A percentile compares a stretch with the other conserved stretches of the same genome.
Evolutionary conservation across 1,140 invertebrate genomes (phyloP).

Genomic region (Diploscapter pachys): DNA sequence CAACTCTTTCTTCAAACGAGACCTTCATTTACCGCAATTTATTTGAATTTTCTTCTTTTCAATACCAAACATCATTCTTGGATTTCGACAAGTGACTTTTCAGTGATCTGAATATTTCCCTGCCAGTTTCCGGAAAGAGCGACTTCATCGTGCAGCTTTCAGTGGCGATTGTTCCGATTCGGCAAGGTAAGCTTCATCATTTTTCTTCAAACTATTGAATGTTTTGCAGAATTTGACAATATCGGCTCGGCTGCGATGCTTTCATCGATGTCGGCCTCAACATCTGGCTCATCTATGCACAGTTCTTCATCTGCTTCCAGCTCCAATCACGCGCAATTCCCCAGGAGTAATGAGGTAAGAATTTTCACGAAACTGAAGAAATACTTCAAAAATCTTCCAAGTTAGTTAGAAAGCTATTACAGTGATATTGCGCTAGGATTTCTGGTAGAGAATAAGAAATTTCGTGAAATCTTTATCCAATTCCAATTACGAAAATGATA

Average conservation of each 20-base stretch:
- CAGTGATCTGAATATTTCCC: slow-evolving; percentile 9
- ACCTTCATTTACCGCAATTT: not conserved
- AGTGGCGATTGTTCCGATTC: not conserved
- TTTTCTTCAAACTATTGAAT: not conserved
- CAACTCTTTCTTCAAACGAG: not conserved
- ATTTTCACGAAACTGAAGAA: too few relatives aligned
- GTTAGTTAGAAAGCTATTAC: too few relatives aligned
- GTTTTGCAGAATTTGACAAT: not conserved
- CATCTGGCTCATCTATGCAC: too few relatives aligned
- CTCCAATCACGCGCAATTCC: not conserved
- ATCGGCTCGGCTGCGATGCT: too few relatives aligned
- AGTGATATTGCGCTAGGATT: too few relatives aligned
- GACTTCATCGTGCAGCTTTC: slow-evolving; percentile 7
- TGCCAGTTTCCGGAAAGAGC: slow-evolving; percentile 1
- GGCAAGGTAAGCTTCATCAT: not conserved
- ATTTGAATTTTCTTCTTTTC: not conserved
- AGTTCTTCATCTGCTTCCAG: not conserved
- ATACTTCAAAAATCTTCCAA: not conserved
- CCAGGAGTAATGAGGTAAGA: not conserved
- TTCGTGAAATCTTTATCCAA: not conserved
- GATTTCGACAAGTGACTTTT: not conserved
- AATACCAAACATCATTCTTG: not conserved
- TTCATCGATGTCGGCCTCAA: too few relatives aligned
- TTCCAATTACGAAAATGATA: slow-evolving; percentile 6
- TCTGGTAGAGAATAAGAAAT: not conserved